These are phyloP conservation scores for Eurois occulta DNA, from an alignment of 2,888 invertebrate genomes.

Conservation along the genomic window DNA sequence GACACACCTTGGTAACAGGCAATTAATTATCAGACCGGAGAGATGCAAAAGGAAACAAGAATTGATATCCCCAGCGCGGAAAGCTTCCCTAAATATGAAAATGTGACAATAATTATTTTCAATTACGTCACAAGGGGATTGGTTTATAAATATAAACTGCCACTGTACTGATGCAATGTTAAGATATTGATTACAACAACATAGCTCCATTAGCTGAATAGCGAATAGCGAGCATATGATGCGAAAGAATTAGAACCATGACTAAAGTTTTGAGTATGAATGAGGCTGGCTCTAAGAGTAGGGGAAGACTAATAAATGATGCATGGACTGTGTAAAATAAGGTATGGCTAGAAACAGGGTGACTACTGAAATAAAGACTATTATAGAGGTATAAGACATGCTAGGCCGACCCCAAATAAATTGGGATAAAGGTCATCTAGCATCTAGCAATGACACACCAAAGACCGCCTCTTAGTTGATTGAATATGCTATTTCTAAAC, in stretches of 20 bases:
- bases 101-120: slow-evolving; percentile 15
- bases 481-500: neutral
- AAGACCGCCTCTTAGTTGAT: neutral
- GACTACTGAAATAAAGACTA: too few species aligned
- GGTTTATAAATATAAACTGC: neutral
- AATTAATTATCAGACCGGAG: slow-evolving; percentile 25
- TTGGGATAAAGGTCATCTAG: too few species aligned
- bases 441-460: neutral
- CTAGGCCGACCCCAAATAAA: neutral
- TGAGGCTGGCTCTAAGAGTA: neutral
- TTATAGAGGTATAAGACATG: neutral
- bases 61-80: slow-evolving; percentile 38
- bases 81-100: slow-evolving; percentile 27
- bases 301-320: neutral
- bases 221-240: too few species aligned
- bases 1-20: slow-evolving; percentile 2
- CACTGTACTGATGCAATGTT: neutral
- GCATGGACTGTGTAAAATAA: too few species aligned
- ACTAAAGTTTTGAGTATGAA: neutral
- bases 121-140: neutral
- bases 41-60: slow-evolving; percentile 21
- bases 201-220: neutral
- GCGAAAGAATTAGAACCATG: neutral
- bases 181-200: neutral
- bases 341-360: too few species aligned